A percentile compares a stretch with the other conserved stretches of the same genome.
Evolutionary conservation across 2,113 vertebrate species (phyloP).

Genomic region (Pachyramphus minor): DNA sequence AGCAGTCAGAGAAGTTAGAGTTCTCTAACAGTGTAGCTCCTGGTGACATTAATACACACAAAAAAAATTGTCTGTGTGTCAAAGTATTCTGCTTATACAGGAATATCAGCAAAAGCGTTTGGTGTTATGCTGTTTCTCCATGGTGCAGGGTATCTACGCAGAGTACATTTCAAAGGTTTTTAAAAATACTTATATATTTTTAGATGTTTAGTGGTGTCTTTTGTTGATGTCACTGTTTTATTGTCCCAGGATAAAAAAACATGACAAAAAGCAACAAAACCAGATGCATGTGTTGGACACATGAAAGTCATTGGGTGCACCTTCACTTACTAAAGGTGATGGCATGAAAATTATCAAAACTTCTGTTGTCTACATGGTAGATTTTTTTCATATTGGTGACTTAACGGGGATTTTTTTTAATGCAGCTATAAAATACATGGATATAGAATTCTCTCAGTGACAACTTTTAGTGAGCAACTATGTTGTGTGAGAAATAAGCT

Average conservation of each 20-base stretch:
- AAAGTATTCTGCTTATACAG: neutral
- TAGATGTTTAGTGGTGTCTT: neutral
- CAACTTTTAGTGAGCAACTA: neutral
- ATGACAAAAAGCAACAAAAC: neutral
- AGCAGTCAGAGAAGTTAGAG: neutral
- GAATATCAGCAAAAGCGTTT: neutral
- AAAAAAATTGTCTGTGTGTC: neutral
- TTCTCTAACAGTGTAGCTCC: neutral
- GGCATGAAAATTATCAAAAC: neutral
- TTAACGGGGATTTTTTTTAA: neutral
- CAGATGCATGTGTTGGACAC: neutral
- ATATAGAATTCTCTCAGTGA: neutral
- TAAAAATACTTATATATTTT: neutral
- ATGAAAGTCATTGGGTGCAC: neutral
- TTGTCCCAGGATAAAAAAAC: neutral
- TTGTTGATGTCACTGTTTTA: neutral
- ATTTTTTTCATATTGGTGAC: neutral
- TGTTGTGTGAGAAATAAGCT: neutral
- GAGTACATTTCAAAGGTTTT: neutral
- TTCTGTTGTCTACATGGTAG: neutral
- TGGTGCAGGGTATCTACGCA: neutral
- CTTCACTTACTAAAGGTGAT: neutral
- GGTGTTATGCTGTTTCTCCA: neutral
- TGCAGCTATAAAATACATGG: neutral
- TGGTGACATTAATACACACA: neutral